Evolutionary conservation across 2,888 invertebrate genomes (phyloP).

Genomic region (Callimorpha dominula): DNA sequence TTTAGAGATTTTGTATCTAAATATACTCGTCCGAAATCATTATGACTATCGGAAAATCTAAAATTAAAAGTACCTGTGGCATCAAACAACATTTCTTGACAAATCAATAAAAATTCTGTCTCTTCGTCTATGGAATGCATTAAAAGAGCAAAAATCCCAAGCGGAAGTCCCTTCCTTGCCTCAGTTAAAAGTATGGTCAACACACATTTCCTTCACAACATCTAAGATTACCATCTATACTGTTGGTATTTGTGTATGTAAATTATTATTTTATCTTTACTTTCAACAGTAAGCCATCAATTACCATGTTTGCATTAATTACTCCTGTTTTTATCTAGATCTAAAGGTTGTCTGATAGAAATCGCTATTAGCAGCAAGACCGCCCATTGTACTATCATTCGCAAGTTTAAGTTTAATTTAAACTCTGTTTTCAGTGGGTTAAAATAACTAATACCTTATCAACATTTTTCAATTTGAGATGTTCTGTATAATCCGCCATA

Average conservation of each 20-base stretch:
- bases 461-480: neutral
- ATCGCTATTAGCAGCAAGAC: no score
- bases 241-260: neutral
- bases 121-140: neutral
- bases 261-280: neutral
- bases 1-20: neutral
- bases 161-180: neutral
- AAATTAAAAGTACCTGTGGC: neutral
- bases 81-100: neutral
- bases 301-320: neutral
- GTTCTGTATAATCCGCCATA: neutral
- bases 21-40: no score
- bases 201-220: neutral
- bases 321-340: no score
- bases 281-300: neutral
- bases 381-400: no score
- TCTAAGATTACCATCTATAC: neutral
- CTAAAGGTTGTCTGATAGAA: no score
- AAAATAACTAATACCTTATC: neutral
- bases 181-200: no score
- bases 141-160: neutral
- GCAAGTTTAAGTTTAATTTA: no score
- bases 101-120: neutral
- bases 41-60: no score
- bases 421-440: no score